Percentiles rank a stretch among this genome's conserved stretches.
These are phyloP conservation scores for Acinonyx jubatus DNA, from an alignment of 2,113 vertebrate genomes.

Conservation along the genomic window DNA sequence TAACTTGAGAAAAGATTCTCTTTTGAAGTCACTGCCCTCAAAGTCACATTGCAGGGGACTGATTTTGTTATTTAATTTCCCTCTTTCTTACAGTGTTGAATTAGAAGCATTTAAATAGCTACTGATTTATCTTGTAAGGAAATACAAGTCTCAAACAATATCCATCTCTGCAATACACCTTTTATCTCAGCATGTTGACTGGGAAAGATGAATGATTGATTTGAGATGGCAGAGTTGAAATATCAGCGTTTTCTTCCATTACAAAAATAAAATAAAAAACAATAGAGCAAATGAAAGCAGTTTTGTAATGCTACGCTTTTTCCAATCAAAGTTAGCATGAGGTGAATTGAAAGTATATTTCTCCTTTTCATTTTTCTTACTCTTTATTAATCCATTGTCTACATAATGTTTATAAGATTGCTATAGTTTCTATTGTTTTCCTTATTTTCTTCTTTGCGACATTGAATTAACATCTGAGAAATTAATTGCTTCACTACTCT, in stretches of 20 bases:
- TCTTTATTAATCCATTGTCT: constrained; percentile 23
- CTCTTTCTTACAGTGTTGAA: neutral
- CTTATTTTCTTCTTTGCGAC: constrained; percentile 36
- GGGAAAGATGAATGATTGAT: constrained; percentile 17
- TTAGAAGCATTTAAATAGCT: constrained; percentile 43
- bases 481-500: constrained; percentile 45
- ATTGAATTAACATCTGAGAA: constrained; percentile 58
- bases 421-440: neutral
- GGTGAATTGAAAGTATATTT: neutral
- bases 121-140: constrained; percentile 2
- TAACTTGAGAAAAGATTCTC: neutral
- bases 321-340: constrained; percentile 16
- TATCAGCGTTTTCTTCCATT: neutral
- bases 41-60: neutral
- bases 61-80: neutral
- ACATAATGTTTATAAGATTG: constrained; percentile 9
- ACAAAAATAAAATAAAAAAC: neutral
- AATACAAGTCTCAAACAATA: neutral
- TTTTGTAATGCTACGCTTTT: constrained; percentile 10
- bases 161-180: neutral
- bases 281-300: neutral
- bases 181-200: constrained; percentile 2
- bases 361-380: constrained; percentile 29
- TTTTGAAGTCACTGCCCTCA: neutral
- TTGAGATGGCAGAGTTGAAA: neutral